Conservation (phyloP, 2,888 invertebrate genomes). For the Aelia acuminata region DNA sequence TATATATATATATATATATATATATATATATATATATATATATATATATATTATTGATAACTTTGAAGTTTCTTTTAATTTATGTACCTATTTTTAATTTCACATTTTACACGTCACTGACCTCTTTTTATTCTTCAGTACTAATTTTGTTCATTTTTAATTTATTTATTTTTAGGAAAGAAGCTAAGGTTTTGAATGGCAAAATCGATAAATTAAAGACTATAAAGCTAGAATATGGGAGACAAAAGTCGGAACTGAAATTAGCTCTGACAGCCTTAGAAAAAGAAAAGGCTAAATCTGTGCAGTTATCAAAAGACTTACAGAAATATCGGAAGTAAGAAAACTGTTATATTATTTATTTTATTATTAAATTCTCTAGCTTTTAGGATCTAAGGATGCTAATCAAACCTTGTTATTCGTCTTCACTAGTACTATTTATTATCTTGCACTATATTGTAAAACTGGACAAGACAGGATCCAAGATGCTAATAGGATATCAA, state of each 20-base stretch:
- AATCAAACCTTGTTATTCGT: no score
- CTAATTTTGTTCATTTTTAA: background rate
- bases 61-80: no score
- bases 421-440: no score
- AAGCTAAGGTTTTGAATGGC: background rate
- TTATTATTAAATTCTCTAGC: background rate
- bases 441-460: no score
- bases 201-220: background rate
- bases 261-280: background rate
- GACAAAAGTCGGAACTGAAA: background rate
- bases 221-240: background rate
- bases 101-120: no score
- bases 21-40: no score
- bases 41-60: no score
- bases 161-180: constrained; percentile 2
- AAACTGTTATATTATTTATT: background rate
- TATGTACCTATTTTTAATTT: no score
- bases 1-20: no score
- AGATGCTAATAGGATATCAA: no score
- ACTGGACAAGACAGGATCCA: no score
- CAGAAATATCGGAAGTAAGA: background rate
- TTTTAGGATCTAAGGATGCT: background rate
- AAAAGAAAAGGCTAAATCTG: background rate
- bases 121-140: background rate
- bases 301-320: background rate